Evolutionary conservation across 1,140 invertebrate genomes (phyloP).

Genomic region (Drosophila arizonae): DNA sequence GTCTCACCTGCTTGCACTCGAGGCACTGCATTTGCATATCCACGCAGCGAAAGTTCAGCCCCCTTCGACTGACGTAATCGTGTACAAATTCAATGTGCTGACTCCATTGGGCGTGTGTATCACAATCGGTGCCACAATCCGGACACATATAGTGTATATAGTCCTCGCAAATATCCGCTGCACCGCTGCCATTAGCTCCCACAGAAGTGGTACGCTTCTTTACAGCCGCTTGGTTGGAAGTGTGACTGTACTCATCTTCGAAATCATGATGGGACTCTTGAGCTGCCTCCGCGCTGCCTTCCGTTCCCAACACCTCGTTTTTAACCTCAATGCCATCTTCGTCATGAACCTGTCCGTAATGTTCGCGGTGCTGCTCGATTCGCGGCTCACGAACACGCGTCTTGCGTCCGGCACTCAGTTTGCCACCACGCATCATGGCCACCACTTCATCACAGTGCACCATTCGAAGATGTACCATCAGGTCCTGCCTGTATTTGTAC

Average conservation of each 20-base stretch:
- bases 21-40: conserved; percentile 75
- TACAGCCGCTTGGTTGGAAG: conserved; percentile 14
- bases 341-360: conserved; percentile 20
- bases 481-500: conserved; percentile 79
- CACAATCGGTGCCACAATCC: conserved; percentile 68
- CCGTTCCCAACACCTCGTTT: conserved; percentile 57
- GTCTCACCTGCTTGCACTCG: conserved; percentile 65
- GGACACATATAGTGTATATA: conserved; percentile 77
- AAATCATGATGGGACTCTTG: not conserved
- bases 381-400: conserved; percentile 65
- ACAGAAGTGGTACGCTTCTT: conserved; percentile 16
- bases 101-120: conserved; percentile 65
- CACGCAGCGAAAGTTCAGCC: conserved; percentile 64
- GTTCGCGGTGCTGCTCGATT: conserved; percentile 36
- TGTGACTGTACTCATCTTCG: conserved; percentile 35
- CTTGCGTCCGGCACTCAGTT: conserved; percentile 53
- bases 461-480: conserved; percentile 80
- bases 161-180: conserved; percentile 62
- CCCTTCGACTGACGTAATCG: conserved; percentile 65
- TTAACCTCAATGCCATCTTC: conserved; percentile 54
- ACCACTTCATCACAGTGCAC: conserved; percentile 71
- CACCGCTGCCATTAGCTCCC: conserved; percentile 14
- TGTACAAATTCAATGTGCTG: conserved; percentile 77
- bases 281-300: conserved; percentile 1
- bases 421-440: conserved; percentile 63